Percentiles rank a stretch among this genome's conserved stretches.
These are phyloP conservation scores for Pinctada fucata DNA, from an alignment of 2,888 invertebrate species.

Conservation along the genomic window DNA sequence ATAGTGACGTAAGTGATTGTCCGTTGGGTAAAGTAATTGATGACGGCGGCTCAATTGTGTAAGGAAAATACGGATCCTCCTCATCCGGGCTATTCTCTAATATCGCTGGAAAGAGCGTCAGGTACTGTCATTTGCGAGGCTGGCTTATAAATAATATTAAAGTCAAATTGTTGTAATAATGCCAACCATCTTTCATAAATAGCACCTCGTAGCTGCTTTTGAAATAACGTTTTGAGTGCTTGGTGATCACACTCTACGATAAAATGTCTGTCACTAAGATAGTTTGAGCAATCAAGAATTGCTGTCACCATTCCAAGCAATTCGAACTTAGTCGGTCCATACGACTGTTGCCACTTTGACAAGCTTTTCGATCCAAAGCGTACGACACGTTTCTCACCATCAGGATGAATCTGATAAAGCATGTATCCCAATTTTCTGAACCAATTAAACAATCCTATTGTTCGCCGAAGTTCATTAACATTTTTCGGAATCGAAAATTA, in stretches of 20 bases:
- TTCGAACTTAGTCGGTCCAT: conserved; percentile 34
- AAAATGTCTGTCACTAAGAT: conserved; percentile 42
- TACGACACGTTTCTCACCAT: conserved; percentile 20
- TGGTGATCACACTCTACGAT: conserved; percentile 44
- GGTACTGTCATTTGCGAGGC: conserved; percentile 29
- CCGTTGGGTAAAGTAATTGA: conserved; percentile 4
- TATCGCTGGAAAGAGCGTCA: conserved; percentile 20
- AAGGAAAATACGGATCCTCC: conserved; percentile 23
- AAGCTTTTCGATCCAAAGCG: conserved; percentile 38
- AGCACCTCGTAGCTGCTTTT: conserved; percentile 22
- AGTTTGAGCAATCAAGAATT: conserved; percentile 42
- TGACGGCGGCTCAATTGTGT: conserved; percentile 10
- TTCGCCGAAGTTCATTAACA: conserved; percentile 40
- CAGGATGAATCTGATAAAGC: conserved; percentile 30
- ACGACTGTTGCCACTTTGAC: conserved; percentile 20
- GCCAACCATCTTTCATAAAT: conserved; percentile 34
- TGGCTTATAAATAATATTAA: conserved; percentile 30
- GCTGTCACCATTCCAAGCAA: conserved; percentile 38
- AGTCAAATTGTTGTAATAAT: conserved; percentile 25
- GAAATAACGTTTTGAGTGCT: conserved; percentile 24
- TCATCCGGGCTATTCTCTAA: conserved; percentile 23
- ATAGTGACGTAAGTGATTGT: conserved; percentile 9
- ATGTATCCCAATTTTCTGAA: conserved; percentile 48
- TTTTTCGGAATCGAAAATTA: conserved; percentile 28
- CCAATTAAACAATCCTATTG: conserved; percentile 51